Percentiles rank a stretch among this genome's conserved stretches.
Evolutionary conservation across 2,888 invertebrate genomes (phyloP).

Genomic region (Oscheius onirici): DNA sequence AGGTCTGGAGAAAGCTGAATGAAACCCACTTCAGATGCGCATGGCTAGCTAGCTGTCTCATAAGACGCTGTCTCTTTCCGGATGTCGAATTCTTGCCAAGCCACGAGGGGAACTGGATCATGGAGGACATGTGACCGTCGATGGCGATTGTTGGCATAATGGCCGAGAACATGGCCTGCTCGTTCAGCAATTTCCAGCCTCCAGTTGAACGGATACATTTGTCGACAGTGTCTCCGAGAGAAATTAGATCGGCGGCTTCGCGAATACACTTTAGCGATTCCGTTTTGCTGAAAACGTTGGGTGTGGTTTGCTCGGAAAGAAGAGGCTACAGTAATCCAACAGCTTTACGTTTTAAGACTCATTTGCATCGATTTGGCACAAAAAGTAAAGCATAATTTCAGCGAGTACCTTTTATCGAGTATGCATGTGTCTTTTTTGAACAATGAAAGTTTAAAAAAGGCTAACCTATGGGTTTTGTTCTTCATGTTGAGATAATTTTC

Average conservation of each 20-base stretch:
- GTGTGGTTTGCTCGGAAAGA: too few relatives aligned
- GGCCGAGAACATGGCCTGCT: conserved; percentile 87
- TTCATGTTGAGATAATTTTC: conserved; percentile 89
- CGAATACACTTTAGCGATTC: conserved; percentile 81
- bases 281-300: conserved; percentile 63
- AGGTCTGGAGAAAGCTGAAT: background rate
- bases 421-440: background rate
- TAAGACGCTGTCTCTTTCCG: conserved; percentile 83
- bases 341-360: too few relatives aligned
- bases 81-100: conserved; percentile 91
- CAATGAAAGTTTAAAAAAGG: background rate
- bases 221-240: conserved; percentile 86
- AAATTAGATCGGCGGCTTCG: conserved; percentile 85
- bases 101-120: conserved; percentile 87
- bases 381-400: too few relatives aligned
- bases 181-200: conserved; percentile 86
- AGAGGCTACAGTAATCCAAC: too few relatives aligned
- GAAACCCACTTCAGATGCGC: conserved; percentile 80
- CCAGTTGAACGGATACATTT: conserved; percentile 81
- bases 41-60: conserved; percentile 87
- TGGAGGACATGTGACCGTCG: conserved; percentile 79
- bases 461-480: conserved; percentile 39
- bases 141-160: conserved; percentile 88
- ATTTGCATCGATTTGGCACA: too few relatives aligned
- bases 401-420: too few relatives aligned